A percentile compares a stretch with the other conserved stretches of the same genome.
phyloP scores from a whole-genome alignment of 2,113 vertebrate genomes.

The Telmatochromis sp. region DNA sequence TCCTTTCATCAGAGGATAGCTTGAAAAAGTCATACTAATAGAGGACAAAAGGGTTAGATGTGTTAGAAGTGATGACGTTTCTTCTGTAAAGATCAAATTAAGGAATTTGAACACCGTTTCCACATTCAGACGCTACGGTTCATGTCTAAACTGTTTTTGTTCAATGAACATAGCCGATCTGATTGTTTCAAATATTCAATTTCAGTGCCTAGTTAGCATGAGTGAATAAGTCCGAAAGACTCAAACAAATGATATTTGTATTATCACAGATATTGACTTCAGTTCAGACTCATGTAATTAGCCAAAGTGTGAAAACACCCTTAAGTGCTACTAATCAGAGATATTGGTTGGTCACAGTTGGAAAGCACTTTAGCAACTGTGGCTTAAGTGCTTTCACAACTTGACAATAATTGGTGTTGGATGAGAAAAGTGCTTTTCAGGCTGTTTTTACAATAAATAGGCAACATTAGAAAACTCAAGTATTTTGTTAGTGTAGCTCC shows the following conservation, averaged over 20 bases:
- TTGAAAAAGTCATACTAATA: neutral
- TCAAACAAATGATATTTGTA: neutral
- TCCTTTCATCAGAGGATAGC: neutral
- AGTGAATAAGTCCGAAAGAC: neutral
- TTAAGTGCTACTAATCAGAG: constrained; percentile 1
- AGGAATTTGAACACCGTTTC: neutral
- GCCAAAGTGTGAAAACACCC: neutral
- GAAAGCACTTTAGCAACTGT: neutral
- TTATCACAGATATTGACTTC: neutral
- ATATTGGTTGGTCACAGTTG: neutral
- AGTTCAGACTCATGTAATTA: neutral
- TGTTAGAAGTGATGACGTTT: neutral
- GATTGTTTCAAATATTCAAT: neutral
- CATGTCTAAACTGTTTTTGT: neutral
- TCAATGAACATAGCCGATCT: neutral
- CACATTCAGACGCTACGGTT: neutral
- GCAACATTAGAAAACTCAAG: neutral
- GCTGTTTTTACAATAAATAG: neutral
- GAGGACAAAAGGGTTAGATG: neutral
- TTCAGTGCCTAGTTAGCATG: neutral
- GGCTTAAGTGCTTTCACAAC: neutral
- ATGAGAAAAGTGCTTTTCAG: neutral
- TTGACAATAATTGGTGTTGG: neutral
- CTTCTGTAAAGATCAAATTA: neutral
- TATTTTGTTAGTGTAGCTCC: neutral